Percentiles rank a stretch among this genome's conserved stretches.
Conservation (phyloP, 2,113 vertebrate genomes). For the Pogona vitticeps region DNA sequence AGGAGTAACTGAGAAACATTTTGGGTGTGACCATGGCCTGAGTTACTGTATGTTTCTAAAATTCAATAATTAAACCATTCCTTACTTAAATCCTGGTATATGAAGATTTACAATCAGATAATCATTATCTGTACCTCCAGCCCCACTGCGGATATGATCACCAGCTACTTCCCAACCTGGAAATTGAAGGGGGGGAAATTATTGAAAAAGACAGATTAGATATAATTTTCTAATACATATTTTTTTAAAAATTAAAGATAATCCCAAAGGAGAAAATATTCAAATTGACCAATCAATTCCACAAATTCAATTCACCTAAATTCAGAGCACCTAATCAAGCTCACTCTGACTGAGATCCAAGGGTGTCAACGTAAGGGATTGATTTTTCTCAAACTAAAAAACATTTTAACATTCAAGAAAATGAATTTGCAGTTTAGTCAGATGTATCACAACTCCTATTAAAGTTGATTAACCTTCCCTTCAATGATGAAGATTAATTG, state of each 20-base stretch:
- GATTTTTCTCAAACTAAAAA: background rate
- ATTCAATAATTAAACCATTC: background rate
- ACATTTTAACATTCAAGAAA: background rate
- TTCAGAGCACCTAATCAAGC: too few relatives aligned
- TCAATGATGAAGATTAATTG: background rate
- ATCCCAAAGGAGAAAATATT: background rate
- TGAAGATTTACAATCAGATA: slow-evolving; percentile 95
- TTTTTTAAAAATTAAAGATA: slow-evolving; percentile 8
- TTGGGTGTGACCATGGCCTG: too few relatives aligned
- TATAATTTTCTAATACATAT: background rate
- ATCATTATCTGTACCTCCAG: slow-evolving; percentile 94
- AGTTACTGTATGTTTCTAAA: slow-evolving; percentile 16
- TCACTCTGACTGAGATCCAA: background rate
- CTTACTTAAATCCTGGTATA: slow-evolving; percentile 96
- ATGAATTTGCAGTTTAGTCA: background rate
- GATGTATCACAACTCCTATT: slow-evolving; percentile 1
- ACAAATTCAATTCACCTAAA: too few relatives aligned
- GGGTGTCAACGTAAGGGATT: background rate
- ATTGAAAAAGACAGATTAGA: background rate
- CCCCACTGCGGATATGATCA: slow-evolving; percentile 90
- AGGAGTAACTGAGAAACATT: too few relatives aligned
- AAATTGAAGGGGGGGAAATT: background rate
- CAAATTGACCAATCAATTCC: background rate
- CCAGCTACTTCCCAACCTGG: slow-evolving; percentile 96
- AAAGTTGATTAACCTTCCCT: too few relatives aligned